Evolutionary conservation across 2,797 vertebrate genomes (phyloP).

Genomic region (Cyclopterus lumpus): DNA sequence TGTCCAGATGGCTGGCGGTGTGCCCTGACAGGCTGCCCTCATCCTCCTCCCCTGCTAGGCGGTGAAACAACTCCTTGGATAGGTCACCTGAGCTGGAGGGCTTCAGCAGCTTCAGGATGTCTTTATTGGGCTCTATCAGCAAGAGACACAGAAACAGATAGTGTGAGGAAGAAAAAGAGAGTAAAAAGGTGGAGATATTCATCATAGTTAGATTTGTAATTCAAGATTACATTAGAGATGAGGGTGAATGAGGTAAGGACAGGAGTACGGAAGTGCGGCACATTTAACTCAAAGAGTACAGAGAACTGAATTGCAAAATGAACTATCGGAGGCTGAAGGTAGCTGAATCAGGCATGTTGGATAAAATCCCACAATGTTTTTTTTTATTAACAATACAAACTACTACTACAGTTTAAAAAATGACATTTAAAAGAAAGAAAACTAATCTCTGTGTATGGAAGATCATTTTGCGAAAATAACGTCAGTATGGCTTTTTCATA

Average conservation of each 20-base stretch:
- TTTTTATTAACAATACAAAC: neutral
- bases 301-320: neutral
- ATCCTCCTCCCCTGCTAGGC: conserved; percentile 81
- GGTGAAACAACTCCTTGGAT: conserved; percentile 79
- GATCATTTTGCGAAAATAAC: neutral
- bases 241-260: conserved; percentile 1
- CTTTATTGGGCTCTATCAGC: conserved; percentile 86
- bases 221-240: neutral
- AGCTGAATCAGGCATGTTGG: neutral
- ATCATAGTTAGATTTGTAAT: neutral
- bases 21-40: conserved; percentile 85
- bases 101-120: conserved; percentile 81
- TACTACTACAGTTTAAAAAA: neutral
- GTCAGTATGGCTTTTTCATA: conserved; percentile 2
- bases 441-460: neutral
- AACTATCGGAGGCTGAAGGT: neutral
- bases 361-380: neutral
- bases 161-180: neutral
- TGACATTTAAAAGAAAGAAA: neutral
- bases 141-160: conserved; percentile 29
- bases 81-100: conserved; percentile 82
- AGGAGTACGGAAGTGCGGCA: neutral
- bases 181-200: neutral
- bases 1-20: conserved; percentile 90
- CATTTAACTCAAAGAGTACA: neutral